Percentiles rank a stretch among this genome's conserved stretches.
phyloP scores from a whole-genome alignment of 2,797 vertebrate species.

The Peromyscus attwateri region DNA sequence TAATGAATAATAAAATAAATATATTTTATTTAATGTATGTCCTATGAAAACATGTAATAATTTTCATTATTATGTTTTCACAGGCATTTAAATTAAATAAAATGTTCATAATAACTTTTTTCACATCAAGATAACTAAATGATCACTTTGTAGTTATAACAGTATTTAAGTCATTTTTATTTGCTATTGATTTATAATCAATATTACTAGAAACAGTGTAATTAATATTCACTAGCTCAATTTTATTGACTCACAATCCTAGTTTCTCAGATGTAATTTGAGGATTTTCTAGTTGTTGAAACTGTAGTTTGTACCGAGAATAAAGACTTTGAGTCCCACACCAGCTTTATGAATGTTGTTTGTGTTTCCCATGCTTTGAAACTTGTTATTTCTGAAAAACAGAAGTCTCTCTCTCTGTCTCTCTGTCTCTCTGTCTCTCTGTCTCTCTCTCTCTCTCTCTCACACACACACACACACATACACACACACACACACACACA shows the following conservation, averaged over 20 bases:
- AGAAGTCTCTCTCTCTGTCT: not conserved
- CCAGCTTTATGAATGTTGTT: not conserved
- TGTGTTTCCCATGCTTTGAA: not conserved
- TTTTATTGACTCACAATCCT: not conserved
- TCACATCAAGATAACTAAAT: not conserved
- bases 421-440: no score
- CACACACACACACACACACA: no score
- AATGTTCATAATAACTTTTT: not conserved
- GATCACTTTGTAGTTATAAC: not conserved
- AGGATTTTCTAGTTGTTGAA: conserved; percentile 12
- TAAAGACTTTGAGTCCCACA: not conserved
- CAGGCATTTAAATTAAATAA: not conserved
- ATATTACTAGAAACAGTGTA: not conserved
- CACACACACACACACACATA: no score
- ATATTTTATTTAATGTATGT: not conserved
- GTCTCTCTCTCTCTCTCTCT: no score
- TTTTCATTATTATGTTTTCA: not conserved
- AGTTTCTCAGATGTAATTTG: not conserved
- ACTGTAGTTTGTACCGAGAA: not conserved
- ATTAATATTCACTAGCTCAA: not conserved
- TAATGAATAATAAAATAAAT: not conserved
- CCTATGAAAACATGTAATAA: not conserved
- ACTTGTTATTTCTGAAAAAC: not conserved
- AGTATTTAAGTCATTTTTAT: not conserved
- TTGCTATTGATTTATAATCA: not conserved